Conservation (phyloP, 2,797 vertebrate genomes). For the Falco novaeseelandiae region DNA sequence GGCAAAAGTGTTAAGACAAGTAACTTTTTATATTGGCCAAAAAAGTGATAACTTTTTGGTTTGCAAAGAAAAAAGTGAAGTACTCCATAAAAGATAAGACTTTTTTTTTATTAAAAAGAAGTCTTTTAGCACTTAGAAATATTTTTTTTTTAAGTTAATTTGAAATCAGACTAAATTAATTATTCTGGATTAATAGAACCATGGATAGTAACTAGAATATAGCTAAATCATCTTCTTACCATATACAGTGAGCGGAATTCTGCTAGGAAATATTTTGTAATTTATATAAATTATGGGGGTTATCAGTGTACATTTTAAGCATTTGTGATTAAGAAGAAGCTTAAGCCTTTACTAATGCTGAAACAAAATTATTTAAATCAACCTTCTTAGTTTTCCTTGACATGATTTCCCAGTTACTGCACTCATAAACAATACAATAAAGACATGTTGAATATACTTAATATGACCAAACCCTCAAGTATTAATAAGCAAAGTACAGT, state of each 20-base stretch:
- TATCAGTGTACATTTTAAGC: background rate
- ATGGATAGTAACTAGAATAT: background rate
- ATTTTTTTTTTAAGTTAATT: background rate
- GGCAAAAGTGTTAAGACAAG: background rate
- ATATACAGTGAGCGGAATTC: background rate
- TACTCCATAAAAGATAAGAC: background rate
- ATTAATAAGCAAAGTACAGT: background rate
- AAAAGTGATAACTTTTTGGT: background rate
- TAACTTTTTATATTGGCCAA: background rate
- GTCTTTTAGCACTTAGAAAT: background rate
- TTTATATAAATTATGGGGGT: background rate
- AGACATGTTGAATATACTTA: background rate
- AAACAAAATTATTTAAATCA: background rate
- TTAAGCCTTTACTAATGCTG: background rate
- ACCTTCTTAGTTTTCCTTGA: background rate
- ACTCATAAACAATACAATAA: background rate
- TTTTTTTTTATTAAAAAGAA: background rate
- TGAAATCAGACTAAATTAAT: background rate
- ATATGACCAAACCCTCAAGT: background rate
- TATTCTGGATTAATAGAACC: background rate
- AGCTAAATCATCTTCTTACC: background rate
- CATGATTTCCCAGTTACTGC: background rate
- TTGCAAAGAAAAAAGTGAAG: background rate
- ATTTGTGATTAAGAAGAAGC: background rate
- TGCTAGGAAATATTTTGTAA: background rate